phyloP scores from a whole-genome alignment of 2,888 invertebrate species.

The Sisyra terminalis region DNA sequence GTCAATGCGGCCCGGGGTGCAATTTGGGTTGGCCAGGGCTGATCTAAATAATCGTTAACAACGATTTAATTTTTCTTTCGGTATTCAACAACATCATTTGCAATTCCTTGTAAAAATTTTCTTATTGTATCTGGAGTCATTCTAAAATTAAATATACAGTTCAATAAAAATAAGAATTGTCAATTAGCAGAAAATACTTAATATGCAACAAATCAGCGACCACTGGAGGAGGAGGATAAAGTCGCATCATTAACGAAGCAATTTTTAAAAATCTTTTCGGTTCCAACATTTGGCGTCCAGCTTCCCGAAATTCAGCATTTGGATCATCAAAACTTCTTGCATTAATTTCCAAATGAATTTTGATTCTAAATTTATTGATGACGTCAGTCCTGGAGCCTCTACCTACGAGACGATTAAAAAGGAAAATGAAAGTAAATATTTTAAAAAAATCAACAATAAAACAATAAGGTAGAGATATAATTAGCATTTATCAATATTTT shows the following conservation, averaged over 20 bases:
- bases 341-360: conserved; percentile 22
- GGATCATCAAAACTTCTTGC: conserved; percentile 19
- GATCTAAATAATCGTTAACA: conserved; percentile 23
- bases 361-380: too few relatives aligned
- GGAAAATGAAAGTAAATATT: too few relatives aligned
- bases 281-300: neutral
- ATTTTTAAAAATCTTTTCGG: neutral
- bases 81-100: conserved; percentile 19
- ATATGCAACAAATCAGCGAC: too few relatives aligned
- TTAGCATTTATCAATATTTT: too few relatives aligned
- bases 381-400: too few relatives aligned
- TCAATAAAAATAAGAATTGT: neutral
- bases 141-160: neutral
- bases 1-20: conserved; percentile 13
- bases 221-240: neutral
- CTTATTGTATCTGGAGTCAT: conserved; percentile 12
- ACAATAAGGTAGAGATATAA: too few relatives aligned
- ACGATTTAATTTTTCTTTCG: conserved; percentile 19
- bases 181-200: neutral
- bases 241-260: neutral
- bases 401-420: too few relatives aligned
- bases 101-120: conserved; percentile 18
- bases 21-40: conserved; percentile 14
- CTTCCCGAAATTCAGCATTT: conserved; percentile 14
- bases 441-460: too few relatives aligned